Conservation (phyloP, 2,888 invertebrate species). For the Aricia artaxerxes region DNA sequence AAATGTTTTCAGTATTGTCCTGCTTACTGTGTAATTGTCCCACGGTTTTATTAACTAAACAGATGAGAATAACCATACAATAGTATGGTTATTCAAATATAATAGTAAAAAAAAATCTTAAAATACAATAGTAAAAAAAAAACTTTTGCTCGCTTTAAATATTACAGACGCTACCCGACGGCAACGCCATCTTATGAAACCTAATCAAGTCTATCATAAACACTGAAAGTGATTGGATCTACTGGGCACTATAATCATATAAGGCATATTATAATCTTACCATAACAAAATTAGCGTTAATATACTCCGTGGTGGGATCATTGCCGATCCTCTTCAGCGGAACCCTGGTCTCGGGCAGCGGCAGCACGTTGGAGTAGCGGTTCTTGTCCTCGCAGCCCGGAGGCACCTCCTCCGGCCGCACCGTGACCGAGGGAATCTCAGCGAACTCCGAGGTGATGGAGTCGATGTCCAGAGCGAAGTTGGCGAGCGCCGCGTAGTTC, state of each 20-base stretch:
- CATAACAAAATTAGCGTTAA: conserved; percentile 95
- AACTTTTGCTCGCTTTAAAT: too few relatives aligned
- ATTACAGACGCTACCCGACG: too few relatives aligned
- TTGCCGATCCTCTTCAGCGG: conserved; percentile 85
- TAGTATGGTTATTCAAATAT: too few relatives aligned
- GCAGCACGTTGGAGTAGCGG: conserved; percentile 95
- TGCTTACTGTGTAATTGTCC: too few relatives aligned
- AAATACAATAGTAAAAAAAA: too few relatives aligned
- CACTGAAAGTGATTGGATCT: too few relatives aligned
- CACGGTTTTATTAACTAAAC: too few relatives aligned
- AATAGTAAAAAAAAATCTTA: too few relatives aligned
- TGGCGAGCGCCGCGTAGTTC: conserved; percentile 88
- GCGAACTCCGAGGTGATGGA: conserved; percentile 90
- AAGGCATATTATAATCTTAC: conserved; percentile 74
- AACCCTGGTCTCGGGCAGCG: conserved; percentile 94
- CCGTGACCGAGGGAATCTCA: conserved; percentile 89
- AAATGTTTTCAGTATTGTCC: not conserved
- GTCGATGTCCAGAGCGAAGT: conserved; percentile 85
- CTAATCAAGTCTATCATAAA: too few relatives aligned
- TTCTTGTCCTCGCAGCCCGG: conserved; percentile 94
- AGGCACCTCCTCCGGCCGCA: conserved; percentile 90
- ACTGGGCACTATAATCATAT: too few relatives aligned
- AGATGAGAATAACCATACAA: too few relatives aligned
- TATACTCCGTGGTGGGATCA: conserved; percentile 91
- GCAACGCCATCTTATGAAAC: too few relatives aligned